These are phyloP conservation scores for Ferdinandea cuprea DNA, from an alignment of 2,888 invertebrate genomes.

Conservation along the genomic window DNA sequence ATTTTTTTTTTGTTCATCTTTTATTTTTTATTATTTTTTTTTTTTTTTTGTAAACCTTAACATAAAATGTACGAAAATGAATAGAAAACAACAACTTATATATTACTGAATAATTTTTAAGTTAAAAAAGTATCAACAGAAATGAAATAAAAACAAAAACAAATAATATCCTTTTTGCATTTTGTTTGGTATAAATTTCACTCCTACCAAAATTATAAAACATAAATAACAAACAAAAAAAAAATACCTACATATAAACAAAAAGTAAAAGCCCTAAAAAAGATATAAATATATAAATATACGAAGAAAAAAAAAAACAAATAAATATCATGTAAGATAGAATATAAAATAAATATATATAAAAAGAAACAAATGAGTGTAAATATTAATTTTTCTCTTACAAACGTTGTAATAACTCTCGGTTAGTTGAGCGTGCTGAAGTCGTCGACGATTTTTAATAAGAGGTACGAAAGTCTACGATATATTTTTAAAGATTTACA, in stretches of 20 bases:
- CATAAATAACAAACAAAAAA: too few species aligned
- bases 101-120: constrained; percentile 40
- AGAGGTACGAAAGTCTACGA: too few species aligned
- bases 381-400: background rate
- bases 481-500: too few species aligned
- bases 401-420: too few species aligned
- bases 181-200: constrained; percentile 63
- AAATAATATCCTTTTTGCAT: constrained; percentile 57
- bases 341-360: constrained; percentile 61
- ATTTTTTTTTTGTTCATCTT: constrained; percentile 25
- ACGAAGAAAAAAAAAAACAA: constrained; percentile 19
- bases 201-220: constrained; percentile 36
- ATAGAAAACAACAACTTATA: background rate
- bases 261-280: constrained; percentile 58
- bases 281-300: constrained; percentile 52
- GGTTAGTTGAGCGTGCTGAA: background rate
- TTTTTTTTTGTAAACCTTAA: too few species aligned
- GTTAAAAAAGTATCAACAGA: constrained; percentile 14
- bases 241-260: constrained; percentile 32
- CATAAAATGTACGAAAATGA: constrained; percentile 13
- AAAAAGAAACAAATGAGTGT: constrained; percentile 6
- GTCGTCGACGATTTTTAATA: too few species aligned
- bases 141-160: background rate
- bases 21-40: constrained; percentile 10
- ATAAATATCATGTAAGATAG: constrained; percentile 68